Evolutionary conservation across 2,888 invertebrate species (phyloP), one percentile per base, ranked within the genome.

Genomic region (Nesidiocoris tenuis): DNA sequence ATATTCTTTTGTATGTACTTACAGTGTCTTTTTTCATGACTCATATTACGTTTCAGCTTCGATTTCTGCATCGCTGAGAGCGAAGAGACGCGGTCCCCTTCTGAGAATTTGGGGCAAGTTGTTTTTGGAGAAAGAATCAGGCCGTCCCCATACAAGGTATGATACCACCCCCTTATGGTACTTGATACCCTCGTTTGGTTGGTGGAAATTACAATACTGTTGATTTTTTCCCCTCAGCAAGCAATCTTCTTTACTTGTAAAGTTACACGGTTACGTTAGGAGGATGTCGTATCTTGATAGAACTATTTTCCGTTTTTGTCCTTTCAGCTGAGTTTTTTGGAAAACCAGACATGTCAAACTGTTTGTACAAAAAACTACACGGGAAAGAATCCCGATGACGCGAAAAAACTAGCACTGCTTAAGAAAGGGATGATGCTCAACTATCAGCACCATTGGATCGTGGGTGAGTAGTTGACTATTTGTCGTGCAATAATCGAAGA

Each of bases 101-200:
- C 95, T 0, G 99, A 99, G 85, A 99, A 99, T 83, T 88, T 99
- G 71, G 99, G 99, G 0, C 99, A 99, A 86, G 98, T 99, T 56
- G 94, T 99, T 0, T 98, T 99, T 84, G 99, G 99, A n/a, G 98
- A 99, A 86, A 87, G 99, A 82, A 98, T 99, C 82, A 87, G 96
- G 72, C 94, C 97, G 0, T 97, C 98, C 70, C 93, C 92, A 0
- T 99, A 98, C 82, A 89, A 91, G 84, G 91, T 98, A 82, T n/a
- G 72, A 19, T 19, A 39, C 39, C 39, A n/a, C n/a, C n/a, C n/a
- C n/a, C n/a, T 12, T 54, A 9, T 54, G 12, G 12, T 12, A 9
- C 54, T 12, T 54, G 54, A 54, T 12, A 54, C 16, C 9, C 54
- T 12, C 16, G 7, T 54, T 54, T 54, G 54, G 12, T 54, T 12